A percentile compares a stretch with the other conserved stretches of the same genome.
Evolutionary conservation across 2,797 vertebrate genomes (phyloP).

Genomic region (Varecia variegata): DNA sequence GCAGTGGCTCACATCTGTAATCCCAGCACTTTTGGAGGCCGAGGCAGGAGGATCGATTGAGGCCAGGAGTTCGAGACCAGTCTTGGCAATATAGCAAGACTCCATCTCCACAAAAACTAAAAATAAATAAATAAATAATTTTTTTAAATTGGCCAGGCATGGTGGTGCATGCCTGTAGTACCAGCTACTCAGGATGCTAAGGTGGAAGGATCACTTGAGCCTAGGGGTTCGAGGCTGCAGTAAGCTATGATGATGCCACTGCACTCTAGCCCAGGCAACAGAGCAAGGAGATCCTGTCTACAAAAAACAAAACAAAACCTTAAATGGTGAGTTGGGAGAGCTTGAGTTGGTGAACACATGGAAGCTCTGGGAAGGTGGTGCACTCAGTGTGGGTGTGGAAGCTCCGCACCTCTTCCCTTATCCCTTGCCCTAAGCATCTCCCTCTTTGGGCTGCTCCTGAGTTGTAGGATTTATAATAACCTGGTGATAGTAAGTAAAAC

Average conservation of each 20-base stretch:
- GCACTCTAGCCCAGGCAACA: background rate
- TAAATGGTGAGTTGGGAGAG: background rate
- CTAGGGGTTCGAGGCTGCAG: background rate
- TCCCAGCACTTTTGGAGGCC: no score
- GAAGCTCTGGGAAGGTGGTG: background rate
- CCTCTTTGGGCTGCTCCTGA: background rate
- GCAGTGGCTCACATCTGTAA: no score
- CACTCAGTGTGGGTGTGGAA: background rate
- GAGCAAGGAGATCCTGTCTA: background rate
- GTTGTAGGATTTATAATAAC: background rate
- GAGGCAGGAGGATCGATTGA: background rate
- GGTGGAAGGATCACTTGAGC: background rate
- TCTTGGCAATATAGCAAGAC: background rate
- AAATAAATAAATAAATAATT: background rate
- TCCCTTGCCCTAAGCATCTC: background rate
- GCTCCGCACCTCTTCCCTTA: background rate
- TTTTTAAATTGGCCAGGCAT: background rate
- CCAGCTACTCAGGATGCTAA: background rate
- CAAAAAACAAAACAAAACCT: background rate
- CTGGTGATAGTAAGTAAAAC: background rate
- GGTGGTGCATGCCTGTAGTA: no score
- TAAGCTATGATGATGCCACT: background rate
- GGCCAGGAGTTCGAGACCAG: background rate
- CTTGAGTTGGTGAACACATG: background rate
- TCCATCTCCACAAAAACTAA: background rate